phyloP scores from a whole-genome alignment of 1,140 invertebrate genomes.

The Marisa cornuarietis region DNA sequence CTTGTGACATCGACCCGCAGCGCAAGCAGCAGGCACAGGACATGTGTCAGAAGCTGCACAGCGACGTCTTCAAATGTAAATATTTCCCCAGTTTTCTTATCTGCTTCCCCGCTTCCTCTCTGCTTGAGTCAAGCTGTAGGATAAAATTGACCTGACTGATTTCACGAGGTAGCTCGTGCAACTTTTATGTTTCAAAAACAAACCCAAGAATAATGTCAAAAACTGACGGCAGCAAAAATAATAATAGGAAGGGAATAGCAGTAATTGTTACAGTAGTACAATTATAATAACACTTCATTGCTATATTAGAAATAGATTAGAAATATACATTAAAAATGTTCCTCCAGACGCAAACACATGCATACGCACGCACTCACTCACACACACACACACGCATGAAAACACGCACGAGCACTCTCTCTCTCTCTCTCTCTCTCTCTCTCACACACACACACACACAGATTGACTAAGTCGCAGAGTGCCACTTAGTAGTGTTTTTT shows the following conservation, averaged over 20 bases:
- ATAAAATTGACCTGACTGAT: too few relatives aligned
- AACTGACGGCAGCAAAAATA: too few relatives aligned
- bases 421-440: too few relatives aligned
- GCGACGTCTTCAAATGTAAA: conserved; percentile 56
- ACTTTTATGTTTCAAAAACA: too few relatives aligned
- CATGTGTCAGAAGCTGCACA: conserved; percentile 51
- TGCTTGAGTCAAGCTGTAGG: background rate
- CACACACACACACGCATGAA: background rate
- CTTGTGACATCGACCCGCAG: conserved; percentile 51
- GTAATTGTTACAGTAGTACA: too few relatives aligned
- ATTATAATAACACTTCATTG: too few relatives aligned
- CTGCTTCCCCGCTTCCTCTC: background rate
- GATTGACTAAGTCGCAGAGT: background rate
- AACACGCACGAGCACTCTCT: background rate
- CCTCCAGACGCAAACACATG: background rate
- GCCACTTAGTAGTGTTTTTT: background rate
- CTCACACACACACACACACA: too few relatives aligned
- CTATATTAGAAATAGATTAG: background rate
- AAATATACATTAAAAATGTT: background rate
- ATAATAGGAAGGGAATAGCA: too few relatives aligned
- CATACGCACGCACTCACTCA: background rate
- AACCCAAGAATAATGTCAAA: too few relatives aligned
- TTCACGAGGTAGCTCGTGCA: too few relatives aligned
- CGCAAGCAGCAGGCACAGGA: conserved; percentile 43
- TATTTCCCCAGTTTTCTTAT: background rate